Conservation (phyloP, 1,140 invertebrate species). For the Sitobion miscanthi region DNA sequence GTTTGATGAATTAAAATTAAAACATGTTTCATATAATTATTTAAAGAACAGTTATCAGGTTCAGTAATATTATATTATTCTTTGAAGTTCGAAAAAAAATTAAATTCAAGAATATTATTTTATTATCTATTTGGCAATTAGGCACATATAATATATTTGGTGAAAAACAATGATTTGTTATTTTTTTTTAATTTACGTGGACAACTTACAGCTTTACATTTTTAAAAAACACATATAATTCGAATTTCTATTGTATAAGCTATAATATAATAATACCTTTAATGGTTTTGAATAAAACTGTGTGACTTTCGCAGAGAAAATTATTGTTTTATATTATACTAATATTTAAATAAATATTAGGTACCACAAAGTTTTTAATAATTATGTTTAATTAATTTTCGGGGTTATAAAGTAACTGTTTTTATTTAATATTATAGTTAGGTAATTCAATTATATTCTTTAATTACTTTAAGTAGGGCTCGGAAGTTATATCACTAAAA, state of each 20-base stretch:
- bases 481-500: too few relatives aligned
- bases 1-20: slow-evolving; percentile 18
- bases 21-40: neutral
- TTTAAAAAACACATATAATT: too few relatives aligned
- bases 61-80: neutral
- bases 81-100: neutral
- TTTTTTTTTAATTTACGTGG: neutral
- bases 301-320: neutral
- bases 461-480: too few relatives aligned
- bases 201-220: too few relatives aligned
- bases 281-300: too few relatives aligned
- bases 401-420: too few relatives aligned
- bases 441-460: too few relatives aligned
- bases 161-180: neutral
- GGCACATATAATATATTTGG: neutral
- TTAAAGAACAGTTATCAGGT: neutral
- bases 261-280: too few relatives aligned
- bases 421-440: too few relatives aligned
- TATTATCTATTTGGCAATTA: neutral
- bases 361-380: neutral
- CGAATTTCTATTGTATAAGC: too few relatives aligned
- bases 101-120: neutral
- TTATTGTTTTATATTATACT: neutral
- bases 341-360: neutral
- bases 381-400: too few relatives aligned